Evolutionary conservation across 2,888 invertebrate species (phyloP), one percentile per base, ranked within the genome.

Genomic region (Antitype chi): DNA sequence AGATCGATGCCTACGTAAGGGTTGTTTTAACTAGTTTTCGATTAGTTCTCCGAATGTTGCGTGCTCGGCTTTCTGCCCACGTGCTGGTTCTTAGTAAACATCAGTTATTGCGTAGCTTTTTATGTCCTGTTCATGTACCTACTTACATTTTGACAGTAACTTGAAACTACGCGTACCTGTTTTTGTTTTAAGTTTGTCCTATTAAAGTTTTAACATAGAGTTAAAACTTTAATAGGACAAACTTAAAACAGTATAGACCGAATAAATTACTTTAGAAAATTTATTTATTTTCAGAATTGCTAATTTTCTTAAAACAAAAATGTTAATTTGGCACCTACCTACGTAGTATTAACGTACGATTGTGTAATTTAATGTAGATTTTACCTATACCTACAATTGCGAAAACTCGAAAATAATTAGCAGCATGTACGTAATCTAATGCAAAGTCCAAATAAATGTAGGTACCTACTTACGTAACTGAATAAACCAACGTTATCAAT

Each of bases 11-110:
- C 17, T 32, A 23, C 23, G 32, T 32, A 57, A 17, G 63, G 64
- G 38, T 72, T 15, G 32, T 55, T 81, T n/a, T 49, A 17, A 55
- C n/a, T 68, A 17, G 53, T 68, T 68, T 55, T 23, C 13, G 32
- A 68, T 9, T 1, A 55, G 23, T 70, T 71, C 68, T 49, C 59
- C 47, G 81, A 81, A 70, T 66, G 38, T 53, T 23, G 28, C 53
- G 47, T 53, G 72, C n/a, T 43, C 57, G 32, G 43, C 66, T 25
- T 8, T 25, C 52, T 20, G 43, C 17, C 25, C 53, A 28, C 47
- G 32, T 9, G 8, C 53, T 11, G 25, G 52, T 73, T 80, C 64
- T 20, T 47, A 32, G 23, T 64, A 53, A 57, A 53, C 20, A 72
- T 32, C 11, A 53, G 25, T 25, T 52, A 57, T 11, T 23, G 8